phyloP scores from a whole-genome alignment of 1,140 invertebrate species.

The Paraescarpia echinospica region DNA sequence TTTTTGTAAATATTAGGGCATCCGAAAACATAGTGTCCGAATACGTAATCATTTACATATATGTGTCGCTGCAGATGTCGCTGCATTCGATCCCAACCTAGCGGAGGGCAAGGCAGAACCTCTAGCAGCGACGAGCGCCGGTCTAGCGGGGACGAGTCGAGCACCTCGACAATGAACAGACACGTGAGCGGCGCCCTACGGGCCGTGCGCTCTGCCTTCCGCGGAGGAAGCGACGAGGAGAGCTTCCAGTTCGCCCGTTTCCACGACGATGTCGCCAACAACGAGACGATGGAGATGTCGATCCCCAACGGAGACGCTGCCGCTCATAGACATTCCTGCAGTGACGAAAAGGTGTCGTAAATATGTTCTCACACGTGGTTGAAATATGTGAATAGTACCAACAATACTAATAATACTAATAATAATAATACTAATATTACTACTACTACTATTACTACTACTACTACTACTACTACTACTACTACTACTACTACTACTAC shows the following conservation, averaged over 20 bases:
- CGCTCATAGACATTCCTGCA: slow-evolving; percentile 26
- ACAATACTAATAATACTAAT: no score
- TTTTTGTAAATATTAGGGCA: no score
- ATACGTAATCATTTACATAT: no score
- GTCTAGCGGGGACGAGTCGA: neutral
- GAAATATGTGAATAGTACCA: no score
- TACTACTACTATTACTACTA: no score
- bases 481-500: no score
- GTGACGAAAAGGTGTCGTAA: slow-evolving; percentile 19
- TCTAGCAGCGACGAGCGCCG: neutral
- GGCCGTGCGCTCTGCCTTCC: neutral
- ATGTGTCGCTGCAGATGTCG: neutral
- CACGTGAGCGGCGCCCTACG: neutral
- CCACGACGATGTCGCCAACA: slow-evolving; percentile 11
- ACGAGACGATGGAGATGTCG: neutral
- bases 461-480: no score
- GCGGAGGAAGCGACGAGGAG: slow-evolving; percentile 7
- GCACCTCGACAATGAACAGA: neutral
- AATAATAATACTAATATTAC: no score
- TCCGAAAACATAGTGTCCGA: no score
- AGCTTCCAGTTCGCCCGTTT: slow-evolving; percentile 22
- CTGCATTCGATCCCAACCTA: neutral
- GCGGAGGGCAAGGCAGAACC: neutral
- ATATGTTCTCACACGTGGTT: neutral
- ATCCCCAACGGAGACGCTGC: slow-evolving; percentile 12